Evolutionary conservation across 2,797 vertebrate genomes (phyloP).

Genomic region (Chloroceryle amazona): DNA sequence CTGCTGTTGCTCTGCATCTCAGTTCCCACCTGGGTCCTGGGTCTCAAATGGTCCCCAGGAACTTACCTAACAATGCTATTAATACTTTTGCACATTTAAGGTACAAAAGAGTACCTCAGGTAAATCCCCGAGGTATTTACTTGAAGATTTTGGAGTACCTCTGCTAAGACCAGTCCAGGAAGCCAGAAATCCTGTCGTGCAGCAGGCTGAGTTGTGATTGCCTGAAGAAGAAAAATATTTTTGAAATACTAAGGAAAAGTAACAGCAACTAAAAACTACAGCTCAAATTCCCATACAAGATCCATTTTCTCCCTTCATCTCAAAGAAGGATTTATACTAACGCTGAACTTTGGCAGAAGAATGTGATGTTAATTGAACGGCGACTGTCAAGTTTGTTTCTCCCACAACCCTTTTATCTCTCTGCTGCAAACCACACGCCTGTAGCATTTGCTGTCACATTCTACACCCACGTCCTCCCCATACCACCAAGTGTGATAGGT

Average conservation of each 20-base stretch:
- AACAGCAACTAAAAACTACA: neutral
- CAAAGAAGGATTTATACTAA: neutral
- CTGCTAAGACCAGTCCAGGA: neutral
- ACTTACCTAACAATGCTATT: neutral
- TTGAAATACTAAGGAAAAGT: neutral
- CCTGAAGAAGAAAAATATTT: neutral
- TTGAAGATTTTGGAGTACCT: neutral
- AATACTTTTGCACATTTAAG: neutral
- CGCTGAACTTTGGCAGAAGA: neutral
- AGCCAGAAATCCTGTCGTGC: neutral
- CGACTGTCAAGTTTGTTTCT: neutral
- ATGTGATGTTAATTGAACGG: neutral
- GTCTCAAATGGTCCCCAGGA: neutral
- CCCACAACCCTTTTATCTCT: neutral
- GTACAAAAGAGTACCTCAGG: neutral
- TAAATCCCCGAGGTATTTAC: neutral
- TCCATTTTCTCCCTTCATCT: neutral
- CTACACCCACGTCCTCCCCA: fast-evolving
- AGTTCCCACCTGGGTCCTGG: neutral
- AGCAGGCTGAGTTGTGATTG: fast-evolving
- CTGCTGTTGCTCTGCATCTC: neutral
- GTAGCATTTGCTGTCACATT: neutral
- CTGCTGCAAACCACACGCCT: neutral
- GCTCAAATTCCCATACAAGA: neutral
- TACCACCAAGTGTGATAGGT: neutral